Conservation (phyloP, 2,113 vertebrate species). For the Aix galericulata region DNA sequence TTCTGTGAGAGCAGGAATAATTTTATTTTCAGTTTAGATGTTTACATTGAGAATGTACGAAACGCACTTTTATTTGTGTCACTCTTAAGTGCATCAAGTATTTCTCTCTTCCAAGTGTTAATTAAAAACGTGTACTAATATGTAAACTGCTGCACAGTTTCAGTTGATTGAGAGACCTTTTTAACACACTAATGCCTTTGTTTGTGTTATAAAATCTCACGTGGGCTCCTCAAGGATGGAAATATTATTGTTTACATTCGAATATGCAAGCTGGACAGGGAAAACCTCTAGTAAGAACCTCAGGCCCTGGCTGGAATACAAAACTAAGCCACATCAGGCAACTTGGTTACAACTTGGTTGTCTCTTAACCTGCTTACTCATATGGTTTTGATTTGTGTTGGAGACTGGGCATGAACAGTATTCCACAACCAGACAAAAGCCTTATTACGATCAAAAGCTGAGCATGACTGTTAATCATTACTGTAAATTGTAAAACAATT, state of each 20-base stretch:
- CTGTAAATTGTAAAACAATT: not conserved
- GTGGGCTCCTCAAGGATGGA: not conserved
- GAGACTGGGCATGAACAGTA: not conserved
- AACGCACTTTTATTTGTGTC: not conserved
- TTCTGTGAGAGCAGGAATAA: not conserved
- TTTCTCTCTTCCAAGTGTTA: not conserved
- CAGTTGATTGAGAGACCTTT: not conserved
- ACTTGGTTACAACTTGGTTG: not conserved
- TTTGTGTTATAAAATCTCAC: not conserved
- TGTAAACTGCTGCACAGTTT: not conserved
- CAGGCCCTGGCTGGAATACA: not conserved
- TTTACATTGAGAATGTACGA: not conserved
- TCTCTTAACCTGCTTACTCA: constrained; percentile 19
- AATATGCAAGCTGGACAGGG: not conserved
- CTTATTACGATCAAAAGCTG: not conserved
- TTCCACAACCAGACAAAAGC: not conserved
- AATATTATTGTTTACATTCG: not conserved
- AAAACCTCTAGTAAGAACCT: not conserved
- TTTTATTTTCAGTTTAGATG: not conserved
- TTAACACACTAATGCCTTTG: not conserved
- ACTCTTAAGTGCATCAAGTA: not conserved
- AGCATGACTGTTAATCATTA: not conserved
- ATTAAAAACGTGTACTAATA: not conserved
- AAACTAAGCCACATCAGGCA: not conserved
- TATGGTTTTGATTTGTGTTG: not conserved